Evolutionary conservation across 1,140 invertebrate species (phyloP), one percentile per base, ranked within the genome.

Genomic region (Proales similis): DNA sequence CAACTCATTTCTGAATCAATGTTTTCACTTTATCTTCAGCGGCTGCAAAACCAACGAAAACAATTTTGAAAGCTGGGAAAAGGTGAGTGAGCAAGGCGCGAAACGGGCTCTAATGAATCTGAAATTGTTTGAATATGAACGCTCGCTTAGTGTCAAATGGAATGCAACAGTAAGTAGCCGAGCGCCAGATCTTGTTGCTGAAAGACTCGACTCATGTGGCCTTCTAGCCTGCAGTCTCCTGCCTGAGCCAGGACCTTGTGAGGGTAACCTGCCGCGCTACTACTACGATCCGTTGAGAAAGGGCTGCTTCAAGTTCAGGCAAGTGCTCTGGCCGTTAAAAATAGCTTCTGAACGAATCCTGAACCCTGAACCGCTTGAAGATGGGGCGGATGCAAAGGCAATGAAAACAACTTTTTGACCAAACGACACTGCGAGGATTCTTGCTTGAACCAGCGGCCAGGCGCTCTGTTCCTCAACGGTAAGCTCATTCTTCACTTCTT

Each of bases 1-100:
- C 30, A 57, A 57, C 14, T 57, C 51, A 42, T 57, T 42, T 26
- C 24, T 39, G 4, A 36, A 57, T 17, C 39, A n/a, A 57, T 57
- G 51, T 42, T 19, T 42, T 17, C 51, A 57, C 45, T 57, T 57
- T 29, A 24, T 57, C 14, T 57, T 29, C 51, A 57, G 36, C 32
- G 51, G 51, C 17, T 57, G 51, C 19, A 24, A 26, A 17, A 42
- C 36, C 14, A 57, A 57, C 29, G 26, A 39, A 26, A 57, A 57
- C 22, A 57, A 57, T 24, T 57, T 57, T 36, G 51, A 57, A 4
- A 57, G 24, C 17, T 57, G 51, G 51, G 51, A 57, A 57, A 57
- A 57, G 45, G 33, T 36, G 14, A 36, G 14, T 9, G 14, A 36
- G 14, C 33, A 36, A 36, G 9, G 9, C 14, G 14, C 9, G 14